These are phyloP conservation scores for Tinea trinotella DNA, from an alignment of 2,888 invertebrate species.

Conservation along the genomic window DNA sequence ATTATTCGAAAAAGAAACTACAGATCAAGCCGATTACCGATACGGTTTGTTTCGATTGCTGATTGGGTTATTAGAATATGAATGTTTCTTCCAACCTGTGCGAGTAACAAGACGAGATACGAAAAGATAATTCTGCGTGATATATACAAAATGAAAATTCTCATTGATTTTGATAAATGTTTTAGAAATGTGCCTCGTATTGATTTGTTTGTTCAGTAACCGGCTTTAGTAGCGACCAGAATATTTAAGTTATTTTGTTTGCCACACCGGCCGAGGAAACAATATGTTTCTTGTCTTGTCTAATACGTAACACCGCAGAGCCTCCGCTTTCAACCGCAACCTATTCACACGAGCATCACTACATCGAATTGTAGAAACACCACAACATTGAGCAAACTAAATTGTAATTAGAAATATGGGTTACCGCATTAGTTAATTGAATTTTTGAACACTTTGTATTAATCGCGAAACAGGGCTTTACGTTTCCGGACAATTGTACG, in stretches of 20 bases:
- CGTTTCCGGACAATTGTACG: neutral
- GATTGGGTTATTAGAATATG: too few species aligned
- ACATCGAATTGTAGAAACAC: slow-evolving; percentile 19
- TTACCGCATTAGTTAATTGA: neutral
- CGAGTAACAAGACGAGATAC: too few species aligned
- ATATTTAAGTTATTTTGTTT: neutral
- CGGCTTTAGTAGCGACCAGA: neutral
- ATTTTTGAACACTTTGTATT: neutral
- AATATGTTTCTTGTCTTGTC: slow-evolving; percentile 4
- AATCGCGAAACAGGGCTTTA: neutral
- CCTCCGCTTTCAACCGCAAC: slow-evolving; percentile 26
- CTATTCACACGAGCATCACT: slow-evolving; percentile 28
- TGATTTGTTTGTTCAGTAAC: neutral
- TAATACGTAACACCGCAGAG: slow-evolving; percentile 25
- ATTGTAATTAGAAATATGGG: slow-evolving; percentile 6
- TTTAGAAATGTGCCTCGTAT: too few species aligned
- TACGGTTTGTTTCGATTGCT: too few species aligned
- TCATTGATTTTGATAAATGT: too few species aligned
- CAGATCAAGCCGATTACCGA: too few species aligned
- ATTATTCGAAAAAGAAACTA: too few species aligned
- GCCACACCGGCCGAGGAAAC: neutral
- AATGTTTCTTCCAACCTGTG: too few species aligned
- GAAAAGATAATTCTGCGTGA: too few species aligned
- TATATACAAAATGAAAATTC: too few species aligned
- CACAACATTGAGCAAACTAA: slow-evolving; percentile 9